Evolutionary conservation across 2,113 vertebrate genomes (phyloP).

Genomic region (Pica pica): DNA sequence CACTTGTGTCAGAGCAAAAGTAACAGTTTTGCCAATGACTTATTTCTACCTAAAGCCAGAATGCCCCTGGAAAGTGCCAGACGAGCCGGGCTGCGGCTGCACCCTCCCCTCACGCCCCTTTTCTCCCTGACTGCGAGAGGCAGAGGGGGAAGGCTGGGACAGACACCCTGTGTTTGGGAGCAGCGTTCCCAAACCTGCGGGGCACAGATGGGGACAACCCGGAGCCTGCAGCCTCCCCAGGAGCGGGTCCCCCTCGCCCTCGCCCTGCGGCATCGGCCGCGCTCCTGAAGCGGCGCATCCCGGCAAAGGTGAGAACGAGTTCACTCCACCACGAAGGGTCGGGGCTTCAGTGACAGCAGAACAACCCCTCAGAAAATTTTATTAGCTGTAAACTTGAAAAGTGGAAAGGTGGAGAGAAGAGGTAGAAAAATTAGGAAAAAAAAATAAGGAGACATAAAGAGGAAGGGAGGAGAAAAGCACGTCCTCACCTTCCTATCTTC

Average conservation of each 20-base stretch:
- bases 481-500: not conserved
- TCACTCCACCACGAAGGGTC: not conserved
- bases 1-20: not conserved
- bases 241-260: not conserved
- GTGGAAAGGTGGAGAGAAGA: not conserved
- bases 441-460: not conserved
- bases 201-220: not conserved
- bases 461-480: not conserved
- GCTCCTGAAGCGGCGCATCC: not conserved
- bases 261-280: not conserved
- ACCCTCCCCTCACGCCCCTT: not conserved
- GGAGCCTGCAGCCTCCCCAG: not conserved
- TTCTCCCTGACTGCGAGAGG: not conserved
- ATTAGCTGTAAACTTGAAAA: not conserved
- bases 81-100: not conserved
- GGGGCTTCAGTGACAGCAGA: not conserved
- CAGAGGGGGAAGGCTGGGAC: not conserved
- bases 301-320: not conserved
- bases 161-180: accelerated
- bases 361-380: not conserved
- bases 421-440: not conserved
- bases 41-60: not conserved
- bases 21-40: not conserved
- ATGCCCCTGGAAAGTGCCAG: accelerated
- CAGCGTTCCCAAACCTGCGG: too few relatives aligned